phyloP scores from a whole-genome alignment of 2,113 vertebrate species.

The Poeciliopsis retropinna region DNA sequence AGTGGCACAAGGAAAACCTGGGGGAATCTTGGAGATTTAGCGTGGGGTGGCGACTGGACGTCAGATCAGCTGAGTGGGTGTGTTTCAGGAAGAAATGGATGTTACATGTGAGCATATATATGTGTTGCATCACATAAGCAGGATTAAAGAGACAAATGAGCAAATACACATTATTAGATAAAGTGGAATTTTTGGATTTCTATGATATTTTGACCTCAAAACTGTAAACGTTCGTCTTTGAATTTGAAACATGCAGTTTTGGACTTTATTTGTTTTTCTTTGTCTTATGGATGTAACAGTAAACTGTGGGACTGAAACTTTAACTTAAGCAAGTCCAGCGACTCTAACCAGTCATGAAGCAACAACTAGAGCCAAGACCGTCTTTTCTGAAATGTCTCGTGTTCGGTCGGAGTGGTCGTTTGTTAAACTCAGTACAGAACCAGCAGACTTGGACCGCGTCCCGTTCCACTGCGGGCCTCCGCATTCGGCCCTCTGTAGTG shows the following conservation, averaged over 20 bases:
- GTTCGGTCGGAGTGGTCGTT: not conserved
- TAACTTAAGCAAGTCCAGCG: not conserved
- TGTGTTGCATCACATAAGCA: not conserved
- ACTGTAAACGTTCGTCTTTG: not conserved
- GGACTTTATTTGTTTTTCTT: not conserved
- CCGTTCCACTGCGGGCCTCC: not conserved
- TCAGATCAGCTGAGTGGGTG: not conserved
- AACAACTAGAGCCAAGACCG: no score
- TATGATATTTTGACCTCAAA: not conserved
- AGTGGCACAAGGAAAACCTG: not conserved
- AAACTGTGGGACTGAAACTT: not conserved
- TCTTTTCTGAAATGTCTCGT: not conserved
- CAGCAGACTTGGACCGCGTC: conserved; percentile 6
- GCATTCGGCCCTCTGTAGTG: conserved; percentile 41
- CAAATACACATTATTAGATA: not conserved
- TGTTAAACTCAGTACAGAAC: not conserved
- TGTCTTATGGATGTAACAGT: not conserved
- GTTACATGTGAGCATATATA: not conserved
- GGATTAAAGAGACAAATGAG: not conserved
- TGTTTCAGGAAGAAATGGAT: not conserved
- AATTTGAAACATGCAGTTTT: not conserved
- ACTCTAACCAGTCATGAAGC: not conserved
- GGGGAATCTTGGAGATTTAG: not conserved
- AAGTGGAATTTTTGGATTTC: not conserved
- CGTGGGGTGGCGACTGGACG: not conserved